Base-by-base conservation (phyloP, 2,888 invertebrate genomes). In the Carpatolechia fugitivella region DNA sequence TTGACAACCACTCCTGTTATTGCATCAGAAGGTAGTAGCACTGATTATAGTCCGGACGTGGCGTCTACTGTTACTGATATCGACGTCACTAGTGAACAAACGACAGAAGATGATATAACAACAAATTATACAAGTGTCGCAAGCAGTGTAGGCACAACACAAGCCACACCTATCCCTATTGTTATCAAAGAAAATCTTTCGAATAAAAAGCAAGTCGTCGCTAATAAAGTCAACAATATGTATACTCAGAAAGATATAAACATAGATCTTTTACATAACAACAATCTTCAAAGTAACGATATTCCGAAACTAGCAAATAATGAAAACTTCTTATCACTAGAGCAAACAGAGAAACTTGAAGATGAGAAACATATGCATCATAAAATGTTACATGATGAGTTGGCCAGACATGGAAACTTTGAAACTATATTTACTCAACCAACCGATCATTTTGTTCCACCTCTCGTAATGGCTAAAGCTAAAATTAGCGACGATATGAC, bases 381-480 rank as follows among this genome's bases (percentile, higher is more conserved):
- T 64, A 88, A 87, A 70, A 76, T 83, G 67, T 60, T 90, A 50
- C 88, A 90, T 31, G 86, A 87, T 57, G 86, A 89, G 66, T 74
- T 89, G 38, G 85, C 89, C 0, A 74, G 84, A 30, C 75, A 80
- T 49, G 87, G 85, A n/a, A 87, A 84, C 58, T 75, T 84, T 51
- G 87, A 90, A 66, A 87, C 80, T 44, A 87, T 90, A 66, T 91
- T 88, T 63, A 89, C 85, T 7, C 90, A 89, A 64, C 85, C 90
- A 1, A 84, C 90, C 8, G 91, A 91, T 62, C 90, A 90, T 62
- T 91, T 91, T 63, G 80, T 91, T 24, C 91, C 91, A 3, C 91
- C 91, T 3, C 63, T 91, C 29, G 90, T 91, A 1, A 91, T 91
- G 87, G 91, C 91, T 24, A 91, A 90, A 62, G 84, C 91, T 50